phyloP scores from a whole-genome alignment of 2,888 invertebrate genomes.

The Arenicola marina region DNA sequence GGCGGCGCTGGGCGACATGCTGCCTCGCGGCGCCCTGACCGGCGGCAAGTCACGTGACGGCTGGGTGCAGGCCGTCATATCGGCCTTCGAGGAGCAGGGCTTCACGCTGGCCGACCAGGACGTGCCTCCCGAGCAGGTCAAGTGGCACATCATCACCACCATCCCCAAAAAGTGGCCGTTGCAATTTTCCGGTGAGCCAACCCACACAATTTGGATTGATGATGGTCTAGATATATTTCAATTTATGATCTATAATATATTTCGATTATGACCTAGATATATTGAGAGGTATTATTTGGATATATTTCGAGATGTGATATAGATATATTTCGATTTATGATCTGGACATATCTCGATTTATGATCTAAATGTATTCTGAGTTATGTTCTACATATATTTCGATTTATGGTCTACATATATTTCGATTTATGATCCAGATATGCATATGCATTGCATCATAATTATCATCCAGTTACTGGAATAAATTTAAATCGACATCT shows the following conservation, averaged over 20 bases:
- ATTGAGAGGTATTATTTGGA: no score
- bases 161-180: constrained; percentile 35
- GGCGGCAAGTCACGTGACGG: constrained; percentile 12
- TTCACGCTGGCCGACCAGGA: constrained; percentile 8
- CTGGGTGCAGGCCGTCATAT: constrained; percentile 31
- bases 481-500: no score
- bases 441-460: no score
- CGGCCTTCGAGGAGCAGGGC: constrained; percentile 23
- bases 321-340: no score
- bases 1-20: constrained; percentile 19
- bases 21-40: constrained; percentile 16
- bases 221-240: background rate
- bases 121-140: constrained; percentile 7
- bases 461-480: no score
- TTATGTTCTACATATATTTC: no score
- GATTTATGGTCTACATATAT: no score
- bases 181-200: constrained; percentile 28
- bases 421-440: no score
- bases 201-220: background rate
- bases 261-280: no score
- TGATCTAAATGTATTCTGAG: no score
- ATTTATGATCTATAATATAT: background rate
- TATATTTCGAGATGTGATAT: no score
- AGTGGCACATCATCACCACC: constrained; percentile 19
- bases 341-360: no score